phyloP scores from a whole-genome alignment of 1,140 invertebrate genomes.

The Teleopsis dalmanni region DNA sequence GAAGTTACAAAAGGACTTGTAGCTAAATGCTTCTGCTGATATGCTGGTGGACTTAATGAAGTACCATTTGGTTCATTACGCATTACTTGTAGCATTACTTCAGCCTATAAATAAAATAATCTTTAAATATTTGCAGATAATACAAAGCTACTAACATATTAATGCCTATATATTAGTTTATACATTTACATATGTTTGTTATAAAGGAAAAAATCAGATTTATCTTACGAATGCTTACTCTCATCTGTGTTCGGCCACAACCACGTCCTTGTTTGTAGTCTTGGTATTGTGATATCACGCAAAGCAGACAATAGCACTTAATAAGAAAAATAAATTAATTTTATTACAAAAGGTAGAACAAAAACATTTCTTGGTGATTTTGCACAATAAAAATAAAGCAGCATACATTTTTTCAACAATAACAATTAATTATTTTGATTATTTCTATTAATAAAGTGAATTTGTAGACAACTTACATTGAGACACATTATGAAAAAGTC shows the following conservation, averaged over 20 bases:
- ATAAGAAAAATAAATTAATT: not conserved
- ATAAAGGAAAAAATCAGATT: not conserved
- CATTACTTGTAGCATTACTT: not conserved
- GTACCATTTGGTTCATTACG: not conserved
- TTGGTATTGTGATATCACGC: slow-evolving; percentile 9
- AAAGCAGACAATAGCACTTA: slow-evolving; percentile 5
- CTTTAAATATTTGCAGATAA: not conserved
- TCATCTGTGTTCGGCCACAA: not conserved
- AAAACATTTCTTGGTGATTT: not conserved
- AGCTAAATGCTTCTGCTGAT: not conserved
- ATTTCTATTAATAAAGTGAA: not conserved
- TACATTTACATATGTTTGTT: not conserved
- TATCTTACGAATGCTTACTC: not conserved
- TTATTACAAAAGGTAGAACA: not conserved
- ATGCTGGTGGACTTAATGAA: not conserved
- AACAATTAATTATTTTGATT: not conserved
- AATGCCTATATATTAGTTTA: not conserved
- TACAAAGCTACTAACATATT: not conserved
- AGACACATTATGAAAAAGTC: slow-evolving; percentile 37
- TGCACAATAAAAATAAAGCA: not conserved
- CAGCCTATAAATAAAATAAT: not conserved
- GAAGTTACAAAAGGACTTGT: not conserved
- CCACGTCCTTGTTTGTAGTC: slow-evolving; percentile 5
- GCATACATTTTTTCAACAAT: not conserved
- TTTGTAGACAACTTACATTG: slow-evolving; percentile 23